Evolutionary conservation across 1,140 invertebrate genomes (phyloP), one percentile per base, ranked within the genome.

Genomic region (Diorhabda sublineata): DNA sequence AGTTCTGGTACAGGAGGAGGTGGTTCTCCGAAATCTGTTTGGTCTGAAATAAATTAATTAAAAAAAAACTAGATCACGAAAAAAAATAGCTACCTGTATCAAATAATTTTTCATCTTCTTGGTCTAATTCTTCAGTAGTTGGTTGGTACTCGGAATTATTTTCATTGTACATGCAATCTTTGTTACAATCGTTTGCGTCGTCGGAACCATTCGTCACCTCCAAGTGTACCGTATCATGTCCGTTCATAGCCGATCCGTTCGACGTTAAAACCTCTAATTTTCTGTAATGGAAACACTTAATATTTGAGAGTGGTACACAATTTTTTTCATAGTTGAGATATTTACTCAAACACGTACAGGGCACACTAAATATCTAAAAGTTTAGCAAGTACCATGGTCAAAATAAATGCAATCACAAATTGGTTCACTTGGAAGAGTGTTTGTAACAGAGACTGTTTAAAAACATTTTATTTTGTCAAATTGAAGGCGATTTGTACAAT

Each of bases 141-240:
- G 69, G 68, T 60, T 73, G 71, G 60, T 75, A 71, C 41, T 68
- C 70, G 9, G 69, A 42, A 42, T 58, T 67, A 2, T 62, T 44
- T 42, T 68, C 67, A 45, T 76, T 76, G 58, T 70, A 78, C 7
- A 76, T 76, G 61, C 75, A 78, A 67, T 78, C 75, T 47, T 70
- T 73, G 58, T 74, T 74, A 58, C 76, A 77, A 60, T 73, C 75
- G 42, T 64, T 68, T 42, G 75, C 75, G 3, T 76, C 75, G 44
- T 71, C 52, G 26, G n/a, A 4, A 52, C 72, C 71, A 68, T 66
- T 75, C 64, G 66, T 59, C 60, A 72, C 69, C 4, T 71, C 60
- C 9, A 26, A 45, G 60, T 61, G 58, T 5, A 52, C n/a, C 47
- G n/a, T 9, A 6, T 65, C 52, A 41, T 43, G 56, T 42, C 71